Percentiles rank a stretch among this genome's conserved stretches.
Evolutionary conservation across 2,113 vertebrate genomes (phyloP).

Genomic region (Patagioenas fasciata): DNA sequence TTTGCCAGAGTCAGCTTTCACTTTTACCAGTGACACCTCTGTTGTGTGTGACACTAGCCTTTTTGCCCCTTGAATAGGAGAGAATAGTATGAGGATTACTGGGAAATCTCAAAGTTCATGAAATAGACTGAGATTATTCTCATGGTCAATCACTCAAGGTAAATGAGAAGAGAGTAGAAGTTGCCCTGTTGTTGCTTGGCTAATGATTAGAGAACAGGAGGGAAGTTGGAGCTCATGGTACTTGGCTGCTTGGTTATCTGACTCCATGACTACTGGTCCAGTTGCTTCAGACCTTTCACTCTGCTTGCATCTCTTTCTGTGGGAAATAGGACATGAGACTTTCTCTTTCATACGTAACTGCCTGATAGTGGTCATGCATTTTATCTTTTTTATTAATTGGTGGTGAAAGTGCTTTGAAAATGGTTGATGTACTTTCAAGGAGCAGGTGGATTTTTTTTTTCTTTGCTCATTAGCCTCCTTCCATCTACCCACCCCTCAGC

Average conservation of each 20-base stretch:
- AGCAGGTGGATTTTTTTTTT: background rate
- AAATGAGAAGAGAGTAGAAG: background rate
- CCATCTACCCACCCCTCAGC: background rate
- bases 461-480: background rate
- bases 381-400: accelerated
- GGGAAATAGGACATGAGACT: background rate
- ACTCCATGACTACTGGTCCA: background rate
- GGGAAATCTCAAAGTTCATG: background rate
- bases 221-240: background rate
- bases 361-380: background rate
- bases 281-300: background rate
- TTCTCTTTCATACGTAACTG: background rate
- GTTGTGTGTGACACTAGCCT: background rate
- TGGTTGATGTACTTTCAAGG: background rate
- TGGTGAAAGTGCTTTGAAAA: background rate
- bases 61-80: background rate
- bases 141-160: background rate
- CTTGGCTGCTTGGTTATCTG: background rate
- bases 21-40: background rate
- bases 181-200: background rate
- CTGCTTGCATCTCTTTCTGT: background rate
- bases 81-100: background rate
- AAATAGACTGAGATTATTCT: background rate
- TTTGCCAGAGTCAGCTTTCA: background rate
- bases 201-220: background rate